Conservation (phyloP, 2,113 vertebrate genomes). For the Epinephelus fuscoguttatus region DNA sequence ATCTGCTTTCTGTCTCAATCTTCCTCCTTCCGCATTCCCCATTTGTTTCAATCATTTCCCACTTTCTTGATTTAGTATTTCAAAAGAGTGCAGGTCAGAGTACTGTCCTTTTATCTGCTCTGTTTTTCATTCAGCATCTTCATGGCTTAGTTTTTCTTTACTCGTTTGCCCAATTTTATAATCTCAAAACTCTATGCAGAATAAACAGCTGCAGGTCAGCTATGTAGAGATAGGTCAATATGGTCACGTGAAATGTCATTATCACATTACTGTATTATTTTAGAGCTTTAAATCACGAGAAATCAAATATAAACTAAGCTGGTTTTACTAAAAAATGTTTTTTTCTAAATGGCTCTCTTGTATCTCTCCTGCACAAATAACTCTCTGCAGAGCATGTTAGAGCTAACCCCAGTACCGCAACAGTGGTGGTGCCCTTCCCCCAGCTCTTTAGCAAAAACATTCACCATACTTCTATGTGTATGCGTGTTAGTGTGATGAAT, state of each 20-base stretch:
- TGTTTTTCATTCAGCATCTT: slow-evolving; percentile 16
- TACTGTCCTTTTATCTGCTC: slow-evolving; percentile 18
- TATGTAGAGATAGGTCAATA: slow-evolving; percentile 1
- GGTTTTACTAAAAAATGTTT: neutral
- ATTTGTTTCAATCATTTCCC: slow-evolving; percentile 30
- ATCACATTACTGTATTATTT: neutral
- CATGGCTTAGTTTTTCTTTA: slow-evolving; percentile 2
- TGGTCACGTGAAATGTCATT: neutral
- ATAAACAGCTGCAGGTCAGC: slow-evolving; percentile 3
- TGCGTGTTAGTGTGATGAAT: slow-evolving; percentile 73
- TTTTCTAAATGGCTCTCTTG: neutral
- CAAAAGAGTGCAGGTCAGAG: neutral
- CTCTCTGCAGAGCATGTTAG: slow-evolving; percentile 24
- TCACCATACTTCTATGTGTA: slow-evolving; percentile 57
- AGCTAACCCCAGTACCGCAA: slow-evolving; percentile 28
- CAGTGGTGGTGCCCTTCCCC: slow-evolving; percentile 58
- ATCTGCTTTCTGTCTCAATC: slow-evolving; percentile 54
- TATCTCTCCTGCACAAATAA: slow-evolving; percentile 26
- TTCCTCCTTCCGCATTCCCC: slow-evolving; percentile 1
- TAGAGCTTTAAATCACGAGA: slow-evolving; percentile 15
- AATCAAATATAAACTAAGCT: slow-evolving; percentile 6
- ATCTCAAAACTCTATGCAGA: neutral
- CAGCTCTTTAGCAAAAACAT: slow-evolving; percentile 61
- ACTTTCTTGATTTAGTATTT: slow-evolving; percentile 19
- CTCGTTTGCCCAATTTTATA: slow-evolving; percentile 24